phyloP scores from a whole-genome alignment of 2,113 vertebrate species.

The Pao palembangensis region DNA sequence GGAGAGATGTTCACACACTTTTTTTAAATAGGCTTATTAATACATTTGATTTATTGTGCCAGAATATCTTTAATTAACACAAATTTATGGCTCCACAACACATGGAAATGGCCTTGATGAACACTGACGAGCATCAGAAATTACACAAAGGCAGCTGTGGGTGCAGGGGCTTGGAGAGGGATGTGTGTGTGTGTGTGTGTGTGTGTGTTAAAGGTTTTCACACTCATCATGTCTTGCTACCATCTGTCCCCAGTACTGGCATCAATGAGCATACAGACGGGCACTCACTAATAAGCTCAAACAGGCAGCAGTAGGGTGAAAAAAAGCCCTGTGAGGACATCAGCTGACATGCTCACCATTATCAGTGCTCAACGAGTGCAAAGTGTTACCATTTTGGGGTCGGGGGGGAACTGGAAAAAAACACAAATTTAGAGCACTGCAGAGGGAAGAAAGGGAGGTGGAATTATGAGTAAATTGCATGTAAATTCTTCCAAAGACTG shows the following conservation, averaged over 20 bases:
- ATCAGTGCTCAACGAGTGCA: constrained; percentile 40
- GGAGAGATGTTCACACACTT: too few species aligned
- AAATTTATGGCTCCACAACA: neutral
- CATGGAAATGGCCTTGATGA: neutral
- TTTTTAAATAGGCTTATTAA: neutral
- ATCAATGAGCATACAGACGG: constrained; percentile 64
- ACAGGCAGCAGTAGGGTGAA: constrained; percentile 46
- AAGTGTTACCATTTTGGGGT: constrained; percentile 1
- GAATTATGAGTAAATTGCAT: neutral
- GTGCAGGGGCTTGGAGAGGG: neutral
- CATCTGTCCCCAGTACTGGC: constrained; percentile 68
- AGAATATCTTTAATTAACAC: neutral
- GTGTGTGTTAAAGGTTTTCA: constrained; percentile 41
- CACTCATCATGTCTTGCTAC: constrained; percentile 47
- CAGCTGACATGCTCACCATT: constrained; percentile 46
- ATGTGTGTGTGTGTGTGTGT: constrained; percentile 8
- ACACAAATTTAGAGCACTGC: neutral
- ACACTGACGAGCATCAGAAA: neutral
- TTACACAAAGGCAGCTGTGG: constrained; percentile 8
- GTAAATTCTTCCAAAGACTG: neutral
- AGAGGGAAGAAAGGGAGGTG: neutral
- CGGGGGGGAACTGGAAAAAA: neutral
- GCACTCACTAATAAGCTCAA: constrained; percentile 66
- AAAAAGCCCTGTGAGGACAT: constrained; percentile 60
- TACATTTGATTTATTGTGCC: neutral